Evolutionary conservation across 1,140 invertebrate species (phyloP), one percentile per base, ranked within the genome.

Genomic region (Pogonus chalceus): DNA sequence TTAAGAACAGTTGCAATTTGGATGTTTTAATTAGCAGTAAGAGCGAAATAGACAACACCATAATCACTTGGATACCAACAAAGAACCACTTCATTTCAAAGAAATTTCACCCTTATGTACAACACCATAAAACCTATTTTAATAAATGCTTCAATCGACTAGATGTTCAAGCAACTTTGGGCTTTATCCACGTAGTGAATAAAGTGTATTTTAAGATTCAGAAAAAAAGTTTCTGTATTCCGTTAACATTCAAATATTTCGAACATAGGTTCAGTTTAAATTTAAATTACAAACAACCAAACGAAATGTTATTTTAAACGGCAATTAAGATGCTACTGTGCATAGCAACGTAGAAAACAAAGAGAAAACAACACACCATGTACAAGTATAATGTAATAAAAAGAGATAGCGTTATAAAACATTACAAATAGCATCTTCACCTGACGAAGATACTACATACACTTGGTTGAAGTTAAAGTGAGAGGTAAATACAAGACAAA

Each of bases 401-500:
- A 35, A 35, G 16, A 18, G n/a, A 20, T 35, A 12, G 12, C 16
- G 35, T 39, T 10, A 16, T 20, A 2, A 10, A 43, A 35, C 23
- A 52, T 39, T 56, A 56, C 54, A 56, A 56, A 56, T 56, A 56
- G 54, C 54, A 39, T 52, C 39, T 37, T 52, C 48, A 47, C 31
- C 52, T 47, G 54, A 51, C 23, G 49, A 43, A 56, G 54, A 56
- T n/a, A n/a, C n/a, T n/a, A n/a, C n/a, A n/a, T n/a, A n/a, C n/a
- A n/a, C n/a, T n/a, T 31, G 26, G 26, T 31, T 31, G 26, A 14
- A 31, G 26, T 31, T 31, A 14, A 31, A 14, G 26, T 7, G 4
- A 7, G 26, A 31, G 26, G 14, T 31, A 31, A 14, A 31, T n/a
- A n/a, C 26, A 14, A 4, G 65, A 66, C 65, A 66, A 61, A 62